phyloP scores from a whole-genome alignment of 2,888 invertebrate species.

The Troides aeacus region DNA sequence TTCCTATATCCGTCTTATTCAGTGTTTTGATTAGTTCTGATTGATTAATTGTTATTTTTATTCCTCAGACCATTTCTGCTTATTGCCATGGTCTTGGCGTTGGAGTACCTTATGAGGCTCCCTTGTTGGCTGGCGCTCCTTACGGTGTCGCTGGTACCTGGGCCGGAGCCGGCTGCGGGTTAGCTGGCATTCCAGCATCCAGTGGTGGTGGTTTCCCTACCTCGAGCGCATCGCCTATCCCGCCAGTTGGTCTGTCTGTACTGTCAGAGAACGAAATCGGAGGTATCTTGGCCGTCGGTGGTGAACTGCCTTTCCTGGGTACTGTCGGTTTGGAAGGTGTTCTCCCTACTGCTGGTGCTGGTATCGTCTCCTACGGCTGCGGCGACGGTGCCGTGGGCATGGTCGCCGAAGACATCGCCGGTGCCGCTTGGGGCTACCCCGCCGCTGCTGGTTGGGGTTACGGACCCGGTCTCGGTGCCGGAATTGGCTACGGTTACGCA shows the following conservation, averaged over 20 bases:
- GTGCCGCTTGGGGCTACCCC: conserved; percentile 15
- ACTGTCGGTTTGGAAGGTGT: conserved; percentile 49
- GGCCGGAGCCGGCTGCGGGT: conserved; percentile 4
- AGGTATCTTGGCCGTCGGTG: conserved; percentile 46
- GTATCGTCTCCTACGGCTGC: conserved; percentile 49
- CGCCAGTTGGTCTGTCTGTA: conserved; percentile 50
- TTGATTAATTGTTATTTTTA: too few species aligned
- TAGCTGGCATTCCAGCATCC: conserved; percentile 36
- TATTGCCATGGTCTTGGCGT: conserved; percentile 5
- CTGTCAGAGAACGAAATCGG: conserved; percentile 52
- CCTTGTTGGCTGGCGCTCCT: conserved; percentile 6
- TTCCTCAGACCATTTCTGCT: too few species aligned
- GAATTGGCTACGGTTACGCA: conserved; percentile 16
- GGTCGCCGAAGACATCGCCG: conserved; percentile 40
- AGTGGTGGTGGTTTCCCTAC: conserved; percentile 50
- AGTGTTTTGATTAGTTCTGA: too few species aligned
- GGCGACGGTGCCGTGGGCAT: conserved; percentile 48
- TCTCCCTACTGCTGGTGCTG: conserved; percentile 49
- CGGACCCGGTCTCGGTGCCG: conserved; percentile 26
- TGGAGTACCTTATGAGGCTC: conserved; percentile 30
- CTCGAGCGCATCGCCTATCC: conserved; percentile 46
- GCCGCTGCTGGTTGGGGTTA: conserved; percentile 14
- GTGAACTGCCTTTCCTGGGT: conserved; percentile 54
- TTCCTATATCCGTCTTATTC: too few species aligned
- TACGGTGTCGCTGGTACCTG: conserved; percentile 1